phyloP scores from a whole-genome alignment of 2,113 vertebrate species.

The Saccopteryx leptura region DNA sequence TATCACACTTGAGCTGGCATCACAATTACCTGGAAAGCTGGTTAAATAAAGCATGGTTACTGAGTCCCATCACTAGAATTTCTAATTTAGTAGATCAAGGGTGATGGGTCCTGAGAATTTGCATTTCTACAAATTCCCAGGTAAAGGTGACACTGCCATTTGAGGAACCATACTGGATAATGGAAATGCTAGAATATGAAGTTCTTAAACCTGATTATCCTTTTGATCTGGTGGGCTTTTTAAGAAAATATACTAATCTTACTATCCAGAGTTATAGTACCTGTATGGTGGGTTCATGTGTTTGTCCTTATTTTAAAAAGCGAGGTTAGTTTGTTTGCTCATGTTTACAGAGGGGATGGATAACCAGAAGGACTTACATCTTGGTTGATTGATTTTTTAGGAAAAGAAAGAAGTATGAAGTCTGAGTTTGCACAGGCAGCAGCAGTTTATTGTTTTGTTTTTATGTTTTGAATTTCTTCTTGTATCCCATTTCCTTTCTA shows the following conservation, averaged over 20 bases:
- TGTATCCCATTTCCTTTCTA: not conserved
- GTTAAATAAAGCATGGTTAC: conserved; percentile 1
- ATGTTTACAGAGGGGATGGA: not conserved
- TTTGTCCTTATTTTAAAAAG: conserved; percentile 47
- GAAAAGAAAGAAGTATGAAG: conserved; percentile 7
- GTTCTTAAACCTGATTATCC: not conserved
- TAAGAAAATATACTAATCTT: not conserved
- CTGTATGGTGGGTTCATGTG: not conserved
- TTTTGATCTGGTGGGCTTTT: not conserved
- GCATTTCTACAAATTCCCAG: conserved; percentile 1
- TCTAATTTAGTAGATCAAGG: not conserved
- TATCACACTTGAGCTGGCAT: not conserved
- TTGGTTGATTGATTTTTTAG: conserved; percentile 21
- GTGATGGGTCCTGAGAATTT: conserved; percentile 2
- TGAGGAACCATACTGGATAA: not conserved
- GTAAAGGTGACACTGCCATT: not conserved
- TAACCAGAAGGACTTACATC: not conserved
- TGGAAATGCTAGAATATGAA: not conserved
- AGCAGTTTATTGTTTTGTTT: not conserved
- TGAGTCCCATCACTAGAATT: not conserved
- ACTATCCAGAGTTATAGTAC: not conserved
- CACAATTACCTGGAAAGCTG: not conserved
- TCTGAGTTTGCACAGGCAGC: not conserved
- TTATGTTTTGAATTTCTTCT: conserved; percentile 19
- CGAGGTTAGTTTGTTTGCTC: not conserved